These are phyloP conservation scores for Diabrotica balteata DNA, from an alignment of 2,888 invertebrate genomes.

Conservation along the genomic window DNA sequence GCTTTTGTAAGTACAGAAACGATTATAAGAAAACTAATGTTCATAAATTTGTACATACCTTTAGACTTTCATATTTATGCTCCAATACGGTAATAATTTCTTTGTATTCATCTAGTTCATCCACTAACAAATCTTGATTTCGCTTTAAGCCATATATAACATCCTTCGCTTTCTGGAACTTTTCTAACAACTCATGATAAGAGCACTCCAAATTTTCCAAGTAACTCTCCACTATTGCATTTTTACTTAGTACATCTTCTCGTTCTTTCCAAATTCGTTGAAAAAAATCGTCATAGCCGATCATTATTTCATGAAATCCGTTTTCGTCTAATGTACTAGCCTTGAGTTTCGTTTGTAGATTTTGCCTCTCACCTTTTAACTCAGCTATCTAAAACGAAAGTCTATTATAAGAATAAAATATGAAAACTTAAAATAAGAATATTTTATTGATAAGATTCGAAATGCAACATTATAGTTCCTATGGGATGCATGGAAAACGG, in stretches of 20 bases:
- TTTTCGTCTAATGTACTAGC: slow-evolving; percentile 30
- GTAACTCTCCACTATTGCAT: slow-evolving; percentile 45
- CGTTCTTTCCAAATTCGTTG: slow-evolving; percentile 49
- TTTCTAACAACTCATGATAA: slow-evolving; percentile 51
- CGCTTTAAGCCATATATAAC: slow-evolving; percentile 49
- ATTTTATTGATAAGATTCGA: not conserved
- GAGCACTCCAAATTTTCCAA: slow-evolving; percentile 51
- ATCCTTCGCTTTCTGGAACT: slow-evolving; percentile 52
- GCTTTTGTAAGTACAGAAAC: too few species aligned
- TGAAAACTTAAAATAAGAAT: not conserved
- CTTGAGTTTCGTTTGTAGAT: slow-evolving; percentile 30
- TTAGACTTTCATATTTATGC: slow-evolving; percentile 46
- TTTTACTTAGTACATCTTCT: slow-evolving; percentile 45
- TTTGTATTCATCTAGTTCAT: slow-evolving; percentile 47
- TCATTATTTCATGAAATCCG: slow-evolving; percentile 43
- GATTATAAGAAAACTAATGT: too few species aligned
- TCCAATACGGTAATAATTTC: slow-evolving; percentile 43
- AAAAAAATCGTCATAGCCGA: slow-evolving; percentile 51
- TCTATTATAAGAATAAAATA: not conserved
- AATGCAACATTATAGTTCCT: too few species aligned
- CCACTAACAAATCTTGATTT: slow-evolving; percentile 49
- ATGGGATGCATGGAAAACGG: too few species aligned
- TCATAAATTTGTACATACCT: slow-evolving; percentile 13
- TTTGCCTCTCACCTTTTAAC: slow-evolving; percentile 37
- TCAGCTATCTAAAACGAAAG: slow-evolving; percentile 19